Evolutionary conservation across 2,888 invertebrate species (phyloP).

Genomic region (Caradrina clavipalpis): DNA sequence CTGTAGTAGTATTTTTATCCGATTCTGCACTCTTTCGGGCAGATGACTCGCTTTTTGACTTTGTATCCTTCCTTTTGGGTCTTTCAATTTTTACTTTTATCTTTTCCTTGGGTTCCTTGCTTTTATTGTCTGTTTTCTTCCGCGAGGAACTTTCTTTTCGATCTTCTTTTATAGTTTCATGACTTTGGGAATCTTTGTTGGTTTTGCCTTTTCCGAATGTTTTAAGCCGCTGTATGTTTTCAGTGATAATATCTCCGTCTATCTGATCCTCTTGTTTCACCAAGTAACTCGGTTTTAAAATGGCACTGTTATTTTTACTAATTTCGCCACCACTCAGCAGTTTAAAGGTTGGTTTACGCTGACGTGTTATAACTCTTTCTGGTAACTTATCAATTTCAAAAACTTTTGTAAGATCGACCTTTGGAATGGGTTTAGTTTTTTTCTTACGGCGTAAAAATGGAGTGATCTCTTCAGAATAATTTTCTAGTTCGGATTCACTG

Average conservation of each 20-base stretch:
- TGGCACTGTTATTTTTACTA: slow-evolving; percentile 64
- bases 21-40: slow-evolving; percentile 32
- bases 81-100: slow-evolving; percentile 60
- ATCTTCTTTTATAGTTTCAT: slow-evolving; percentile 37
- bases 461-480: slow-evolving; percentile 74
- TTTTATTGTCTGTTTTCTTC: slow-evolving; percentile 41
- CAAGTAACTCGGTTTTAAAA: slow-evolving; percentile 75
- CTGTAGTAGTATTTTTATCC: slow-evolving; percentile 34
- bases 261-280: slow-evolving; percentile 77
- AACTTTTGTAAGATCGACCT: slow-evolving; percentile 77
- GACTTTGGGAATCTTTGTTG: slow-evolving; percentile 57
- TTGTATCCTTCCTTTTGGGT: slow-evolving; percentile 50
- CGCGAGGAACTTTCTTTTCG: slow-evolving; percentile 29
- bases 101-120: slow-evolving; percentile 54
- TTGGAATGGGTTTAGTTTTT: slow-evolving; percentile 68
- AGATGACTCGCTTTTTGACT: slow-evolving; percentile 37
- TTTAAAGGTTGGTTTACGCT: slow-evolving; percentile 81
- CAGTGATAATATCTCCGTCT: slow-evolving; percentile 77
- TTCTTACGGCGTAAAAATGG: slow-evolving; percentile 76
- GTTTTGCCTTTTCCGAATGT: slow-evolving; percentile 71
- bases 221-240: slow-evolving; percentile 80
- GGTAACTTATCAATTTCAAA: slow-evolving; percentile 77
- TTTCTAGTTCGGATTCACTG: slow-evolving; percentile 81
- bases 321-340: slow-evolving; percentile 56
- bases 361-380: slow-evolving; percentile 78